A percentile compares a stretch with the other conserved stretches of the same genome.
phyloP scores from a whole-genome alignment of 2,113 vertebrate genomes.

The Chloropsis cyanopogon region DNA sequence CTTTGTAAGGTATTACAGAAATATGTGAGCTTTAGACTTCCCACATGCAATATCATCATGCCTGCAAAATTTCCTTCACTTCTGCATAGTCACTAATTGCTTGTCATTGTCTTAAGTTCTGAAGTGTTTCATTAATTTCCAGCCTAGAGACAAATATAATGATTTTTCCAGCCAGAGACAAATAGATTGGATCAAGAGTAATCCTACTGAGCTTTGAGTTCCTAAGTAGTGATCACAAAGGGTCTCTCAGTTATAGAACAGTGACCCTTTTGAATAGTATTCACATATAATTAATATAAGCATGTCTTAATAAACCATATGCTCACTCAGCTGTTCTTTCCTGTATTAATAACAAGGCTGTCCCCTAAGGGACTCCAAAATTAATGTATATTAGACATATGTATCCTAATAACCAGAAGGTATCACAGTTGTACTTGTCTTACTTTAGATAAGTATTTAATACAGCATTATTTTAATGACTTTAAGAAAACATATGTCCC shows the following conservation, averaged over 20 bases:
- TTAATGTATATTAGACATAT: conserved; percentile 57
- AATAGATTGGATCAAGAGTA: neutral
- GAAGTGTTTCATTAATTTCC: conserved; percentile 29
- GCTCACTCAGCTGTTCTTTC: conserved; percentile 70
- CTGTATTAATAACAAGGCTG: conserved; percentile 62
- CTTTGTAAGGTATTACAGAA: neutral
- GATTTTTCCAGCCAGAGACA: conserved; percentile 38
- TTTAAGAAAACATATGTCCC: conserved; percentile 42
- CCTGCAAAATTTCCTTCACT: neutral
- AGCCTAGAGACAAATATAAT: neutral
- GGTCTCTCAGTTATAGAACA: conserved; percentile 36
- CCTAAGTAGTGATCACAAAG: conserved; percentile 38
- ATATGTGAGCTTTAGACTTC: neutral
- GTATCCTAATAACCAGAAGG: conserved; percentile 39
- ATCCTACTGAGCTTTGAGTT: conserved; percentile 26
- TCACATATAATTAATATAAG: conserved; percentile 69
- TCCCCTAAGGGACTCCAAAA: conserved; percentile 62
- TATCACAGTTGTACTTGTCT: conserved; percentile 53
- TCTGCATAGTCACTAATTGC: neutral
- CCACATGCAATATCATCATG: neutral
- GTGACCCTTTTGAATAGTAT: conserved; percentile 63
- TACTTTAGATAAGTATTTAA: conserved; percentile 57
- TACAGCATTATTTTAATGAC: conserved; percentile 49
- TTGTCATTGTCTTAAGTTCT: neutral
- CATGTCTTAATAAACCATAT: conserved; percentile 73